Base-by-base conservation (phyloP, 1,140 invertebrate species). In the Lordiphosa collinella region DNA sequence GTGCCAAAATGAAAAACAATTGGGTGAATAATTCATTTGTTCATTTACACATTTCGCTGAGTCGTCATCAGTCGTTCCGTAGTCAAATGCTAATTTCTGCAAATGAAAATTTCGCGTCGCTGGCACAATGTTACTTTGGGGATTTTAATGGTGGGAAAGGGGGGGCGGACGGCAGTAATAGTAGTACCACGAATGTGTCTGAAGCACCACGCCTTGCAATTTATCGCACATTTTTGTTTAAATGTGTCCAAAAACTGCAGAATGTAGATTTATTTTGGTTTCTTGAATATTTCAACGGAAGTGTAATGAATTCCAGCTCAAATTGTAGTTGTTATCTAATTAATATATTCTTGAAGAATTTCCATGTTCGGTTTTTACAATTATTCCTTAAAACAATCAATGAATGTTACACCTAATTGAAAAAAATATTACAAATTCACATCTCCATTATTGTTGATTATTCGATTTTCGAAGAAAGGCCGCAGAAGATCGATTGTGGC, bases 241-340 rank as follows among this genome's bases (percentile, higher is more conserved):
- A 22, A 54, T 64, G 11, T 69, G 71, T 58, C 59, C 25, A 48
- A 34, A 69, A 59, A 43, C 22, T 36, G 58, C 22, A 69, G 53
- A 22, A 9, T 25, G 50, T 31, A 48, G 18, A 75, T 58, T 75
- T 70, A 14, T 76, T 57, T 53, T 36, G 60, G 47, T 52, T 65
- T 43, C 46, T 51, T 46, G 12, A 40, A 52, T 48, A 44, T 49
- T 43, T 11, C 16, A 9, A 47, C 25, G 5, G 18, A 22, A 22
- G 1, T 22, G 4, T 7, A 18, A 14, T 29, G 29, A 43, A 43
- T 32, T 7, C 22, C 22, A 29, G 22, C 25, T 43, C 14, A 29
- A 12, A 34, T 34, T 47, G 3, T 13, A 16, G 12, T 14, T 9
- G 25, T 31, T 16, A 5, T 3, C 18, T 22, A 22, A 22, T 22